phyloP scores from a whole-genome alignment of 1,140 invertebrate genomes.

The Procambarus clarkii region DNA sequence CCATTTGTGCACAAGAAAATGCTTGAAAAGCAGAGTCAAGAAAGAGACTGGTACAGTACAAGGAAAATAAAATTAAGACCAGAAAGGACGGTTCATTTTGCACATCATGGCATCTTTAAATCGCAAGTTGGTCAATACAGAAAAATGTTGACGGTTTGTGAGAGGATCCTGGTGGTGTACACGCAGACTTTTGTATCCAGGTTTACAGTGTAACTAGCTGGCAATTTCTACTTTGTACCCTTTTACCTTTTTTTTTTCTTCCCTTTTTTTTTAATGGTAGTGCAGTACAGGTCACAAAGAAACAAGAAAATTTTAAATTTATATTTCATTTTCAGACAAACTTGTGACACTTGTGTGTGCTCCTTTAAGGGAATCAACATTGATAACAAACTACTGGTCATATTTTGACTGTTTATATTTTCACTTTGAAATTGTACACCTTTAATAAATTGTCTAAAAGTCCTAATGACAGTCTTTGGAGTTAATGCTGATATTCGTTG shows the following conservation, averaged over 20 bases:
- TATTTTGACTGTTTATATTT: conserved; percentile 63
- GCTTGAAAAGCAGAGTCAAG: neutral
- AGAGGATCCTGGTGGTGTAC: conserved; percentile 18
- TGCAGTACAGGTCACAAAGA: conserved; percentile 33
- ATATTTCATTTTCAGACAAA: conserved; percentile 29
- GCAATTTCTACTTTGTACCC: conserved; percentile 20
- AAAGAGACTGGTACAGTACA: conserved; percentile 3
- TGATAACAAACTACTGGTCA: conserved; percentile 45
- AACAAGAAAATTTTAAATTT: neutral
- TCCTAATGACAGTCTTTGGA: conserved; percentile 20
- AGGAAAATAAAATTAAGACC: neutral
- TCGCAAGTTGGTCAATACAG: conserved; percentile 19
- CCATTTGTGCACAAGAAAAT: neutral
- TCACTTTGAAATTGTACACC: conserved; percentile 66
- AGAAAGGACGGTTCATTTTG: neutral
- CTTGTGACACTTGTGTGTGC: conserved; percentile 8
- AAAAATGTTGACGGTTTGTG: conserved; percentile 6
- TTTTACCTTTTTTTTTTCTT: neutral
- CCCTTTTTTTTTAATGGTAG: neutral
- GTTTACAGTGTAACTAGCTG: conserved; percentile 27
- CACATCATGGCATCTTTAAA: neutral
- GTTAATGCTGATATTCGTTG: neutral
- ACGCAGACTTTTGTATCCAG: neutral
- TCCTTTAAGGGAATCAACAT: conserved; percentile 15
- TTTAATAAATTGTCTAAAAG: conserved; percentile 63